These are phyloP conservation scores for Labrus mixtus DNA, from an alignment of 2,113 vertebrate genomes.

Conservation along the genomic window DNA sequence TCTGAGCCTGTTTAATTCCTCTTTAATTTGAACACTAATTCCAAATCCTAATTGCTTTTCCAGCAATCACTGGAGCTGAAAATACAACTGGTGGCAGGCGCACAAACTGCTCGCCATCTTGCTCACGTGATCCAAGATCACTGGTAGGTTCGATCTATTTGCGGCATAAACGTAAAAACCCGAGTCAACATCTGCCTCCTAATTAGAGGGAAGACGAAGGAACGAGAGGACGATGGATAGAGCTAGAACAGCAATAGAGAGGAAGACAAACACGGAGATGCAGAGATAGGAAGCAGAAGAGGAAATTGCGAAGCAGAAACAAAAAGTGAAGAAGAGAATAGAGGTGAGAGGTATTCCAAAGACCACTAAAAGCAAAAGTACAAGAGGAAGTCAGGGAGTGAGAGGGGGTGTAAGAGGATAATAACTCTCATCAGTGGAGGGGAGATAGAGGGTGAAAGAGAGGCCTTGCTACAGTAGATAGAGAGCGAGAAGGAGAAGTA, in stretches of 20 bases:
- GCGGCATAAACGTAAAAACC: constrained; percentile 50
- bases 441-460: constrained; percentile 48
- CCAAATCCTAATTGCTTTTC: constrained; percentile 82
- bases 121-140: constrained; percentile 52
- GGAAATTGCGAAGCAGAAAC: constrained; percentile 35
- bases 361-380: constrained; percentile 38
- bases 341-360: constrained; percentile 35
- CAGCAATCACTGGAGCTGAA: constrained; percentile 70
- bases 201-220: constrained; percentile 39
- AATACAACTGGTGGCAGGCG: constrained; percentile 57
- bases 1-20: constrained; percentile 74
- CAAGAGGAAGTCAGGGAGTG: constrained; percentile 27
- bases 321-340: constrained; percentile 8
- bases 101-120: constrained; percentile 43
- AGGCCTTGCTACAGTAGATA: background rate
- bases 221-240: constrained; percentile 6
- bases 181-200: constrained; percentile 63
- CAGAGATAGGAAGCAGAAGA: constrained; percentile 26
- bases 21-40: constrained; percentile 80
- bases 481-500: constrained; percentile 18
- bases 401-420: constrained; percentile 53
- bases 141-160: constrained; percentile 40
- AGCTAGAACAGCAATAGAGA: constrained; percentile 1
- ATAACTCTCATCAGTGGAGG: constrained; percentile 57
- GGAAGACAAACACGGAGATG: constrained; percentile 7